Conservation (phyloP, 2,113 vertebrate genomes). For the Crotalus horridus region DNA sequence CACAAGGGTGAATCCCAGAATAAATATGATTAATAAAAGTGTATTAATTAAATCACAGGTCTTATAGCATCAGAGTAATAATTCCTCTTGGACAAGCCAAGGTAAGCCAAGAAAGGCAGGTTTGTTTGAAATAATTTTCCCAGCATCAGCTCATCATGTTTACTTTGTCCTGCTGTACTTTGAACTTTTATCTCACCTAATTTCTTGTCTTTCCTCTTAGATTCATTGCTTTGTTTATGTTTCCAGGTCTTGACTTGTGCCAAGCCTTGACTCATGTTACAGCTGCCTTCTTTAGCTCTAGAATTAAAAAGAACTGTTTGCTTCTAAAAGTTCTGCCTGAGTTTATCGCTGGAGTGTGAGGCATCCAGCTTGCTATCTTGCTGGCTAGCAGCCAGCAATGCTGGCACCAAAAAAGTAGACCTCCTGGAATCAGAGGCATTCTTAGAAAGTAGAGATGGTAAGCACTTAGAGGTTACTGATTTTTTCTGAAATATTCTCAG, state of each 20-base stretch:
- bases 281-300: background rate
- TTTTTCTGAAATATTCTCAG: background rate
- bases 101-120: background rate
- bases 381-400: background rate
- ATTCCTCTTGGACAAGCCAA: background rate
- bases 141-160: background rate
- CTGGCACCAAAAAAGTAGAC: background rate
- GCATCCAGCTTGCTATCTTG: background rate
- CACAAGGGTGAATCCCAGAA: background rate
- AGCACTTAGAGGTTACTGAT: background rate
- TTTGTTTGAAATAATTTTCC: background rate
- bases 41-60: background rate
- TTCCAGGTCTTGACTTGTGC: background rate
- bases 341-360: background rate
- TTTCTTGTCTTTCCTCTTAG: background rate
- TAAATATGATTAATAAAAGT: background rate
- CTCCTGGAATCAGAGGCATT: background rate
- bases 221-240: background rate
- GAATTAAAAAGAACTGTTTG: background rate
- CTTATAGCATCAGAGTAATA: background rate
- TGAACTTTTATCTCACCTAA: background rate
- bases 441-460: background rate
- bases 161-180: background rate
- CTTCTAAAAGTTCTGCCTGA: background rate
- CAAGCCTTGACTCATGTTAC: background rate